Base-by-base conservation (phyloP, 1,140 invertebrate species). In the Andricus grossulariae region DNA sequence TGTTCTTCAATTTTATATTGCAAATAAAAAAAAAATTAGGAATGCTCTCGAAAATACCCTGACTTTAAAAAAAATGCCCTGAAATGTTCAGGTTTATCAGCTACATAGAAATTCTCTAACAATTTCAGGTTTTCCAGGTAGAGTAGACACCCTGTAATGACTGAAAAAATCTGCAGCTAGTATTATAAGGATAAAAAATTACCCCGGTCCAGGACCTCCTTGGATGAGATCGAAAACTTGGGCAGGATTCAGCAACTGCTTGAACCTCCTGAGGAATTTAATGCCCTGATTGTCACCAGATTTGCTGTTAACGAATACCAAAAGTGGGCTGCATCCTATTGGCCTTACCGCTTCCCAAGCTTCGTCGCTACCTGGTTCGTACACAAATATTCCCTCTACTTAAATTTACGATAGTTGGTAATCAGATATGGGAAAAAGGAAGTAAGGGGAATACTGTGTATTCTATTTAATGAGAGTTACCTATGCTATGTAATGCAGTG, bases 271-370 rank as follows among this genome's bases (percentile, higher is more conserved):
- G 55, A 99, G 93, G 92, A 99, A 99, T 91, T 98, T 98, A n/a
- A 99, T 95, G 78, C 97, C 98, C 92, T 98, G 97, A 92, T 99
- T 99, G 93, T 99, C 98, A 83, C 98, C 98, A 76, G 97, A 98
- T 92, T 99, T 98, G 70, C 98, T 98, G 92, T 99, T 99, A 80
- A 99, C 97, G 89, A 99, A 99, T 55, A 99, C 98, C 75, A 99
- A 93, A 66, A 99, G 94, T 50, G 98, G 98, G 77, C 95, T 96
- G 78, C 96, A 96, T 72, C 94, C 95, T 76, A 94, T 94, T 74
- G 96, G 95, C 91, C 96, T 90, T 75, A 95, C 93, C n/a, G 95
- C 95, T 89, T 97, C 96, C 97, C 97, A 98, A 72, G 96, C 95
- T 87, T 97, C 97, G 91, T 96, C 97, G 87, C 87, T 94, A 84